Conservation (phyloP, 2,797 vertebrate genomes). For the Phoxinus dragarum region DNA sequence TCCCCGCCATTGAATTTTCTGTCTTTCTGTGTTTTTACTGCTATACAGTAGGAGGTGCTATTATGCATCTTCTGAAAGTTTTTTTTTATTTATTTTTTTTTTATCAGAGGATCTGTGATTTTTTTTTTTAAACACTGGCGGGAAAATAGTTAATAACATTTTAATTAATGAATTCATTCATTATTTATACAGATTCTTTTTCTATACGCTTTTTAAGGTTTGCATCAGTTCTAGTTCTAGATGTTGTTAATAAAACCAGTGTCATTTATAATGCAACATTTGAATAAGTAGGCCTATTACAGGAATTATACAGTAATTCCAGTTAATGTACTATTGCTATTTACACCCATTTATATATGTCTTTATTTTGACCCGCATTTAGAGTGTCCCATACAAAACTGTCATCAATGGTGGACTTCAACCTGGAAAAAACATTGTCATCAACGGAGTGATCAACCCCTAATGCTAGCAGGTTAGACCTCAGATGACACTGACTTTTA, state of each 20-base stretch:
- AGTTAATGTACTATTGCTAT: background rate
- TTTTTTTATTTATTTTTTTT: too few species aligned
- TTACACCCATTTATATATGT: background rate
- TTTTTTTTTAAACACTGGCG: background rate
- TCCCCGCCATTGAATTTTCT: too few species aligned
- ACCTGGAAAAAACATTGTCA: slow-evolving; percentile 69
- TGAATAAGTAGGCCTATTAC: background rate
- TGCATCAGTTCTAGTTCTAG: background rate
- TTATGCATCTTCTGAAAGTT: background rate
- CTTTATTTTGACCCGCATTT: slow-evolving; percentile 1
- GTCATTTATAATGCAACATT: background rate
- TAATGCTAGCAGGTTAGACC: slow-evolving; percentile 67
- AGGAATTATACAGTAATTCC: background rate
- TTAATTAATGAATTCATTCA: background rate
- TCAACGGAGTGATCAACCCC: slow-evolving; percentile 71
- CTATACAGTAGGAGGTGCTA: background rate
- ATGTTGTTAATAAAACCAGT: background rate
- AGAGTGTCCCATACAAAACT: slow-evolving; percentile 73
- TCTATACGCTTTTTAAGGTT: background rate
- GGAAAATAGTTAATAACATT: background rate
- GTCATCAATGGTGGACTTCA: slow-evolving; percentile 72
- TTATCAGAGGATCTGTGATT: background rate
- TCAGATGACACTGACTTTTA: background rate
- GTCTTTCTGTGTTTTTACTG: background rate
- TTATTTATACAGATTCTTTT: background rate